These are phyloP conservation scores for Saccopteryx bilineata DNA, from an alignment of 2,113 vertebrate genomes.

Conservation along the genomic window DNA sequence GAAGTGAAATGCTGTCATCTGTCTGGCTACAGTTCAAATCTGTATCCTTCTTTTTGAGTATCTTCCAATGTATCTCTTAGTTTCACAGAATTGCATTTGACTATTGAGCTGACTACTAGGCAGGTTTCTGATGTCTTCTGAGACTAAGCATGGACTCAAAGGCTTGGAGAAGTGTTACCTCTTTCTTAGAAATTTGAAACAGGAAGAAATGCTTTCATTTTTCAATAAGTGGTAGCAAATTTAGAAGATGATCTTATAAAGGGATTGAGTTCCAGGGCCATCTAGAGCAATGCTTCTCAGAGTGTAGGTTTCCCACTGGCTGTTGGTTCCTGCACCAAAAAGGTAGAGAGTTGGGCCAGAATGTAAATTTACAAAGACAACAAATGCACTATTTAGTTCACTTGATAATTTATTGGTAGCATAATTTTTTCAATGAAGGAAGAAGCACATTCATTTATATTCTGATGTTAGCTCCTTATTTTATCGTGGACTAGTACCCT, in stretches of 20 bases:
- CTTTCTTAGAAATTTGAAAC: not conserved
- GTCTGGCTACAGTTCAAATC: not conserved
- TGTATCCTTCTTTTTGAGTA: not conserved
- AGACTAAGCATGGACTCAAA: not conserved
- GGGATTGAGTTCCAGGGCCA: not conserved
- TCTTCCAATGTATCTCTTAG: not conserved
- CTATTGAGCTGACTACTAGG: not conserved
- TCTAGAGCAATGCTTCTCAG: not conserved
- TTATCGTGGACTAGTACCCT: not conserved
- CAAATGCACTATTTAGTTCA: not conserved
- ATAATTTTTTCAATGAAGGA: slow-evolving; percentile 44
- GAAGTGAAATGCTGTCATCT: slow-evolving; percentile 1
- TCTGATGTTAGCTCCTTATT: not conserved
- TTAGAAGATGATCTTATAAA: not conserved
- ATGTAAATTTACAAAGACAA: not conserved
- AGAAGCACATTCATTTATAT: not conserved
- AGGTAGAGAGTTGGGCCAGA: not conserved
- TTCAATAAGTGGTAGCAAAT: not conserved
- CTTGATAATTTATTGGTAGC: not conserved
- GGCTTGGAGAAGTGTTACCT: not conserved
- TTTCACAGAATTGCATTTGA: slow-evolving; percentile 20
- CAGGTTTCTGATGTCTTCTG: slow-evolving; percentile 11
- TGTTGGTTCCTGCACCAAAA: not conserved
- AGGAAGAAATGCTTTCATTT: not conserved
- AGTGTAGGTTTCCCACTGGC: not conserved